These are phyloP conservation scores for Eupsilia transversa DNA, from an alignment of 2,888 invertebrate species.

Conservation along the genomic window DNA sequence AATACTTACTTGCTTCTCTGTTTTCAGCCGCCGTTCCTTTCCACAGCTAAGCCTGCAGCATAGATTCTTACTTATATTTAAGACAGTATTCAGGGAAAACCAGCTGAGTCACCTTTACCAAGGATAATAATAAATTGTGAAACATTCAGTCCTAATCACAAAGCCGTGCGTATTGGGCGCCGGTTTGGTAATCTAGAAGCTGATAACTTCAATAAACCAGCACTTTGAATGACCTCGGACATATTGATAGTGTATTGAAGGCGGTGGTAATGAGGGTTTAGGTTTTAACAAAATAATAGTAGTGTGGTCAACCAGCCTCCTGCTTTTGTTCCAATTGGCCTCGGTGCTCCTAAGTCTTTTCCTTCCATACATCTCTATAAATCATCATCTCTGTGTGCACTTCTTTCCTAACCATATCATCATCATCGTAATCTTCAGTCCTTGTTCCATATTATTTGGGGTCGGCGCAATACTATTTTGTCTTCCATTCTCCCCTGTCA, in stretches of 20 bases:
- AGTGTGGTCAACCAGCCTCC: not conserved
- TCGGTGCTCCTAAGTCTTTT: not conserved
- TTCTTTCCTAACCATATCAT: not conserved
- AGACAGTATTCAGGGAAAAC: conserved; percentile 5
- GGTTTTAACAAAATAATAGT: not conserved
- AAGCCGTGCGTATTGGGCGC: conserved; percentile 41
- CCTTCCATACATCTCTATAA: not conserved
- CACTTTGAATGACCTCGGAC: conserved; percentile 42
- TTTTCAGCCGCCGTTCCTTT: not conserved
- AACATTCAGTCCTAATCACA: conserved; percentile 45
- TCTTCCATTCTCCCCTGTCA: not conserved
- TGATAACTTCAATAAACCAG: conserved; percentile 56
- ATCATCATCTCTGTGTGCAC: not conserved
- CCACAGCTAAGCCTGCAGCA: not conserved
- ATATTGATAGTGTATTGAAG: conserved; percentile 28
- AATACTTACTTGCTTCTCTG: not conserved
- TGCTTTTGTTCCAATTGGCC: not conserved
- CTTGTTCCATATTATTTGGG: not conserved
- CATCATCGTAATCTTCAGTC: not conserved
- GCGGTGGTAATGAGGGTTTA: conserved; percentile 16
- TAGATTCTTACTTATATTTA: not conserved
- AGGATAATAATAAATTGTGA: conserved; percentile 51
- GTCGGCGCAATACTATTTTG: not conserved
- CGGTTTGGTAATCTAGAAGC: conserved; percentile 48
- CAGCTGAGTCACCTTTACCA: conserved; percentile 14